Conservation (phyloP, 2,113 vertebrate genomes). For the Herpailurus yagouaroundi region DNA sequence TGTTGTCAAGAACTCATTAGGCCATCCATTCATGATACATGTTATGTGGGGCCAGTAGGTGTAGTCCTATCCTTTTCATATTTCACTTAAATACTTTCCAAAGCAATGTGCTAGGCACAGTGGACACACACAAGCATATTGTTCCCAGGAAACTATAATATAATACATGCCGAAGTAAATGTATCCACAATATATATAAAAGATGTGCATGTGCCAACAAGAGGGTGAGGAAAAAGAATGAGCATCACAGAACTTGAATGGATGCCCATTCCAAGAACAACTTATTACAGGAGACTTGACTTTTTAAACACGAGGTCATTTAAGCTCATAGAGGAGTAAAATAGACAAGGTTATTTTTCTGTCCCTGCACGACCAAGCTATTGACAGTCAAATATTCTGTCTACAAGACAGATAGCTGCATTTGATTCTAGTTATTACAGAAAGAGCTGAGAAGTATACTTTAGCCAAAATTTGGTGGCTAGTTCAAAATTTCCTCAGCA, state of each 20-base stretch:
- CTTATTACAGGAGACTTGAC: not conserved
- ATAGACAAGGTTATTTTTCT: not conserved
- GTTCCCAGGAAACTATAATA: not conserved
- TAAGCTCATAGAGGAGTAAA: slow-evolving; percentile 12
- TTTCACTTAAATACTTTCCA: not conserved
- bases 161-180: not conserved
- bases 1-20: not conserved
- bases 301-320: not conserved
- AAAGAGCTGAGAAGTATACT: not conserved
- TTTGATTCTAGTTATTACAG: not conserved
- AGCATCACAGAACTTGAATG: not conserved
- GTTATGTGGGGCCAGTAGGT: not conserved
- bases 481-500: not conserved
- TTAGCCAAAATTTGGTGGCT: not conserved
- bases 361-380: not conserved
- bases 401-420: not conserved
- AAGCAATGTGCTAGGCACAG: not conserved
- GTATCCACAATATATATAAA: not conserved
- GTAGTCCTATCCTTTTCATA: not conserved
- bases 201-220: not conserved
- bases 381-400: not conserved
- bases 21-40: not conserved
- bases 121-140: not conserved
- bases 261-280: not conserved
- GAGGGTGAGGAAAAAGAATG: not conserved